These are phyloP conservation scores for Sebastes itinus DNA, from an alignment of 2,797 vertebrate species.

Conservation along the genomic window DNA sequence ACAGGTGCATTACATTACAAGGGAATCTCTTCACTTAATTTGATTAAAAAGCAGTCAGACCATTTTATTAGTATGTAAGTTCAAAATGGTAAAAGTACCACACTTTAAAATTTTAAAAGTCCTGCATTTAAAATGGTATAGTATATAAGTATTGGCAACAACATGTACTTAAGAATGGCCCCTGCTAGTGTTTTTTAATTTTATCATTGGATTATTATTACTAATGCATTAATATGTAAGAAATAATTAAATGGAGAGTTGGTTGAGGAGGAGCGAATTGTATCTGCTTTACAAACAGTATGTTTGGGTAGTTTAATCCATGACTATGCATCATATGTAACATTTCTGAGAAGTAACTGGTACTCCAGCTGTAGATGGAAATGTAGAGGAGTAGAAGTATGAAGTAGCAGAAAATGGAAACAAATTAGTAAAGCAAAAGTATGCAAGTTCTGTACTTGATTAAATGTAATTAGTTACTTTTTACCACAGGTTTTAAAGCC, in stretches of 20 bases:
- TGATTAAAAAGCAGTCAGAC: not conserved
- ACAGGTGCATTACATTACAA: not conserved
- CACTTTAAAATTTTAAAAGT: not conserved
- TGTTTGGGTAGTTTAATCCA: not conserved
- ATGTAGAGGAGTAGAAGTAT: not conserved
- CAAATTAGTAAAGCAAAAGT: not conserved
- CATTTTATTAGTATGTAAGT: not conserved
- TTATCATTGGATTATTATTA: not conserved
- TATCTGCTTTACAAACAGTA: not conserved
- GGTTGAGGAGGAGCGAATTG: not conserved
- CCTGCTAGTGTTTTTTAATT: not conserved
- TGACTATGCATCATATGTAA: not conserved
- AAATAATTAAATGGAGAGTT: not conserved
- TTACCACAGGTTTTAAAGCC: not conserved
- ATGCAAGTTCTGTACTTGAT: not conserved
- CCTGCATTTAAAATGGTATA: not conserved
- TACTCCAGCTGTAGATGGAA: not conserved
- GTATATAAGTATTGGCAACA: not conserved
- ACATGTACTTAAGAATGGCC: not conserved
- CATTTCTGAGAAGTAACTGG: not conserved
- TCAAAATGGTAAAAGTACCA: not conserved
- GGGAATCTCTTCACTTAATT: not conserved
- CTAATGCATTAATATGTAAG: not conserved
- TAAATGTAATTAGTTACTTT: not conserved
- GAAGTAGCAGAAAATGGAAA: not conserved